phyloP scores from a whole-genome alignment of 2,888 invertebrate species.

The Ditula angustiorana region DNA sequence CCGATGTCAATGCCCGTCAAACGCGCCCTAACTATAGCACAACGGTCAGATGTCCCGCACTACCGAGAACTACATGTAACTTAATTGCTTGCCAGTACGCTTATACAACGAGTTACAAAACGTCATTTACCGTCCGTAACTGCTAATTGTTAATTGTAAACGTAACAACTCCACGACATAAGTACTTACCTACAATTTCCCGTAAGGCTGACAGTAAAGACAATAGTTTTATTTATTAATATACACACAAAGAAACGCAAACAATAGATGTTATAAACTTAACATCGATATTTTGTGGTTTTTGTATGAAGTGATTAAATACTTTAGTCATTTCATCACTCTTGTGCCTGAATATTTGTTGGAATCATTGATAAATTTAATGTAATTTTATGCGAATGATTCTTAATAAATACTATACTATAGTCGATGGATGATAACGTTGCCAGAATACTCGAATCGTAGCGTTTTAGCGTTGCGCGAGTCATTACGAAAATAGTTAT shows the following conservation, averaged over 20 bases:
- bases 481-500: too few relatives aligned
- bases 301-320: background rate
- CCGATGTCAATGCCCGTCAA: slow-evolving; percentile 82
- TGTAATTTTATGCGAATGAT: too few relatives aligned
- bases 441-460: too few relatives aligned
- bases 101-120: slow-evolving; percentile 39
- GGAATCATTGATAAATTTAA: too few relatives aligned
- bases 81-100: slow-evolving; percentile 34
- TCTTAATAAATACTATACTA: too few relatives aligned
- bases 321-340: too few relatives aligned
- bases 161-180: background rate
- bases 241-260: too few relatives aligned
- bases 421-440: too few relatives aligned
- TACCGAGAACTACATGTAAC: slow-evolving; percentile 27
- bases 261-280: too few relatives aligned
- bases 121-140: slow-evolving; percentile 30
- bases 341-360: too few relatives aligned
- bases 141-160: slow-evolving; percentile 36
- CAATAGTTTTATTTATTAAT: background rate
- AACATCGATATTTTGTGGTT: background rate
- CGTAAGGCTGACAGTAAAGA: background rate
- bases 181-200: too few relatives aligned
- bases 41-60: slow-evolving; percentile 39
- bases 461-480: too few relatives aligned
- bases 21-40: slow-evolving; percentile 56